Evolutionary conservation across 2,888 invertebrate species (phyloP).

Genomic region (Heliconius ethilla): DNA sequence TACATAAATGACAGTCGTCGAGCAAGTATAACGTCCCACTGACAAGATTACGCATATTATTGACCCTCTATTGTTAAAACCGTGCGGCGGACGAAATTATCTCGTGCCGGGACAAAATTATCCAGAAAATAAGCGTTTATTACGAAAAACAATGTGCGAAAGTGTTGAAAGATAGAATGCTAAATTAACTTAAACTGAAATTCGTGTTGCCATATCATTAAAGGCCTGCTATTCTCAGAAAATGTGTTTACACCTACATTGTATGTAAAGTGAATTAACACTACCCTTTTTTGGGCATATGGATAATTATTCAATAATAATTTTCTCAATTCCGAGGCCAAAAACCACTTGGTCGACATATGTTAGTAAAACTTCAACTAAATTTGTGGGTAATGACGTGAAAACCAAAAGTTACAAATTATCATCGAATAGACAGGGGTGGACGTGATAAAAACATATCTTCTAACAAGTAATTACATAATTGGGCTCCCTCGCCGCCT

Average conservation of each 20-base stretch:
- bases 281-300: background rate
- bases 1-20: conserved; percentile 54
- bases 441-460: conserved; percentile 82
- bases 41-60: conserved; percentile 74
- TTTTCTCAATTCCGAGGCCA: background rate
- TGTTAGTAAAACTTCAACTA: conserved; percentile 37
- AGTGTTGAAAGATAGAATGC: conserved; percentile 43
- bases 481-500: conserved; percentile 75
- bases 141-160: conserved; percentile 46
- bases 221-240: background rate
- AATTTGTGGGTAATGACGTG: conserved; percentile 54
- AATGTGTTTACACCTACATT: background rate
- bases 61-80: conserved; percentile 77
- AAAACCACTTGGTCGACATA: conserved; percentile 32
- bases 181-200: conserved; percentile 30
- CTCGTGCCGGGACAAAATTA: conserved; percentile 59
- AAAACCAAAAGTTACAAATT: conserved; percentile 76
- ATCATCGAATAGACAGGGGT: conserved; percentile 79
- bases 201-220: conserved; percentile 23
- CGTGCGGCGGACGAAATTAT: conserved; percentile 73
- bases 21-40: conserved; percentile 74
- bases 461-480: conserved; percentile 82
- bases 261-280: conserved; percentile 10
- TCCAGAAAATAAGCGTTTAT: conserved; percentile 54
- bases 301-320: background rate